phyloP scores from a whole-genome alignment of 2,888 invertebrate genomes.

The Macrosoma leucophasiata region DNA sequence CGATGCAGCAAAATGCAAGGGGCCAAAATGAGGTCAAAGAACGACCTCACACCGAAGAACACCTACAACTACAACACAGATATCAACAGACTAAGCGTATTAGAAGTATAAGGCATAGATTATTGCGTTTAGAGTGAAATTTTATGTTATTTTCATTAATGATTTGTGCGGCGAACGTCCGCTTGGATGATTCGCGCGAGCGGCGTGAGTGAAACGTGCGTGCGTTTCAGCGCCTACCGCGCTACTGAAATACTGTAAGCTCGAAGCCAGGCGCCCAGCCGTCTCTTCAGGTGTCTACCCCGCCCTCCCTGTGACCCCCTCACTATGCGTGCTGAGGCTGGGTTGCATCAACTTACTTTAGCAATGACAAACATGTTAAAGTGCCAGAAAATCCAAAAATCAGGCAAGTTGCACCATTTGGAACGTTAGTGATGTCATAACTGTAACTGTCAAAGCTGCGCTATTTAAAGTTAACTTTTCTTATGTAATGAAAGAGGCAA shows the following conservation, averaged over 20 bases:
- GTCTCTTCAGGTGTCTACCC: conserved; percentile 50
- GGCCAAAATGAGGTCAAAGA: conserved; percentile 58
- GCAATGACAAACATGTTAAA: no score
- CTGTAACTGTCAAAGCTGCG: no score
- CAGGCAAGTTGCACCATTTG: no score
- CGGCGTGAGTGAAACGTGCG: conserved; percentile 32
- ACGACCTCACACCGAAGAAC: conserved; percentile 31
- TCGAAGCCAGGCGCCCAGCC: conserved; percentile 46
- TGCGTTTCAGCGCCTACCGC: conserved; percentile 41
- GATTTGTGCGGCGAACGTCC: conserved; percentile 38
- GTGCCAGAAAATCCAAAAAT: no score
- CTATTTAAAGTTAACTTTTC: no score
- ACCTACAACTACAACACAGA: conserved; percentile 28
- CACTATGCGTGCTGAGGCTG: no score
- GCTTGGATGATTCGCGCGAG: conserved; percentile 30
- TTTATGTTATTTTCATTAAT: conserved; percentile 48
- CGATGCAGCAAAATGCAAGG: no score
- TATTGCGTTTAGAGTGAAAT: conserved; percentile 34
- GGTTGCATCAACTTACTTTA: no score
- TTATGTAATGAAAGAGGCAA: no score
- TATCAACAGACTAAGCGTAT: conserved; percentile 13
- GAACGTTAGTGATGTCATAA: no score
- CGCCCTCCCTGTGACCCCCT: conserved; percentile 12
- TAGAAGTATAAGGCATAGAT: conserved; percentile 35
- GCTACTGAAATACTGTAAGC: conserved; percentile 40